Evolutionary conservation across 2,113 vertebrate genomes (phyloP).

Genomic region (Xyliphius kryptos): DNA sequence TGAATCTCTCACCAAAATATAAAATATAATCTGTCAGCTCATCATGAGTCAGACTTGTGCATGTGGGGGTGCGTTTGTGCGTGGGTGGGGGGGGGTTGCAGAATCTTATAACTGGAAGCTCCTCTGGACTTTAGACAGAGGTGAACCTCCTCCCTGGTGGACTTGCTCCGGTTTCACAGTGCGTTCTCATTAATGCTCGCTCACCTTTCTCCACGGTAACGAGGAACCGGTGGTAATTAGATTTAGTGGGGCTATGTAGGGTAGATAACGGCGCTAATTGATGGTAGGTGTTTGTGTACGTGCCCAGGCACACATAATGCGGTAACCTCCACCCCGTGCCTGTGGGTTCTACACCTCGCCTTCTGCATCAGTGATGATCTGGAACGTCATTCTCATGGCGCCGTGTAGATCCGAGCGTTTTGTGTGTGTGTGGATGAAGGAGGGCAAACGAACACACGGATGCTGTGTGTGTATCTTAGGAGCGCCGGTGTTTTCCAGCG

Average conservation of each 20-base stretch:
- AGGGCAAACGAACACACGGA: too few relatives aligned
- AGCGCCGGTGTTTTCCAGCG: slow-evolving; percentile 52
- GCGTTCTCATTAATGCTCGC: slow-evolving; percentile 42
- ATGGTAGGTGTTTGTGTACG: slow-evolving; percentile 42
- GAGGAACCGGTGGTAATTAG: slow-evolving; percentile 47
- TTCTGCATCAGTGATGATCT: too few relatives aligned
- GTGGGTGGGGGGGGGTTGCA: too few relatives aligned
- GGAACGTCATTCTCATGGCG: slow-evolving; percentile 1
- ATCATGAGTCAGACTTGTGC: too few relatives aligned
- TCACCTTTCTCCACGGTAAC: slow-evolving; percentile 44
- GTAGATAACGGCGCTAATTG: slow-evolving; percentile 45
- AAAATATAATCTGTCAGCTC: too few relatives aligned
- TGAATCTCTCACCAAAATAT: too few relatives aligned
- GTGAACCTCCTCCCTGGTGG: slow-evolving; percentile 26
- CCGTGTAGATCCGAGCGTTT: slow-evolving; percentile 17
- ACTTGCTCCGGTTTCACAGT: slow-evolving; percentile 30
- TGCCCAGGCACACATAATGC: slow-evolving; percentile 38
- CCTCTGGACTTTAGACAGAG: slow-evolving; percentile 35
- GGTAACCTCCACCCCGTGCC: background rate
- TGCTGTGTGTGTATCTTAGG: too few relatives aligned
- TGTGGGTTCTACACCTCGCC: too few relatives aligned
- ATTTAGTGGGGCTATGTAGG: slow-evolving; percentile 43
- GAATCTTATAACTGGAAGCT: too few relatives aligned
- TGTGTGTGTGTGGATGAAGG: slow-evolving; percentile 11
- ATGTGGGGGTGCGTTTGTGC: too few relatives aligned